Percentiles rank a stretch among this genome's conserved stretches.
These are phyloP conservation scores for Exocentrus adspersus DNA, from an alignment of 2,888 invertebrate genomes.

Conservation along the genomic window DNA sequence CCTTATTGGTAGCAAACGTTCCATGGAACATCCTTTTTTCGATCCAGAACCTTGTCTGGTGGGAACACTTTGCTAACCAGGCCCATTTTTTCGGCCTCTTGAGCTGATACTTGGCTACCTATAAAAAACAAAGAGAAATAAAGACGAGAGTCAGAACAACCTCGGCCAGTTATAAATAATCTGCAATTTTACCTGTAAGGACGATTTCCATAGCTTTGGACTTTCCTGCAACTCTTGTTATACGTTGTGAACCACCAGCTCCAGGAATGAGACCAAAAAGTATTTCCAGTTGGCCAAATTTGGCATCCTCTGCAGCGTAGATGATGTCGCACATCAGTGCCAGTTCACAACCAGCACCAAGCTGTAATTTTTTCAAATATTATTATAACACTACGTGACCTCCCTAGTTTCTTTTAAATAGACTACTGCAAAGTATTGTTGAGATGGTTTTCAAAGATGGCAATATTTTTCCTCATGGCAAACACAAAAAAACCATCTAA, in stretches of 20 bases:
- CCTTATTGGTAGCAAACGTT: conserved; percentile 94
- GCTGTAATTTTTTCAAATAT: too few species aligned
- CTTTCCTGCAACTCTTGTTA: conserved; percentile 89
- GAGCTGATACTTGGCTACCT: conserved; percentile 83
- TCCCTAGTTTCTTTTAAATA: too few species aligned
- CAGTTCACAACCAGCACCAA: conserved; percentile 98
- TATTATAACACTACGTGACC: too few species aligned
- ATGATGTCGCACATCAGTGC: conserved; percentile 99
- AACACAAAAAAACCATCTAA: too few species aligned
- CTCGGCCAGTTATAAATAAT: too few species aligned
- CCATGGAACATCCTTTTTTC: conserved; percentile 94
- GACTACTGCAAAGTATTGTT: too few species aligned
- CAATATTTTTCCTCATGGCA: too few species aligned
- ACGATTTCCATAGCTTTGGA: conserved; percentile 99
- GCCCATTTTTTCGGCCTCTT: conserved; percentile 91
- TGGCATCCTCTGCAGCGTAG: conserved; percentile 98
- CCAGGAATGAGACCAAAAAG: conserved; percentile 97
- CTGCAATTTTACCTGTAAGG: conserved; percentile 76
- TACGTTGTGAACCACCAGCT: conserved; percentile 95
- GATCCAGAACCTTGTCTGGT: conserved; percentile 82
- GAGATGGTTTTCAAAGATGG: too few species aligned
- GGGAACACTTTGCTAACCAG: conserved; percentile 93
- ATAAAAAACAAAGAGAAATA: too few species aligned
- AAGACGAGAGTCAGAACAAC: too few species aligned
- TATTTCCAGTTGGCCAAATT: conserved; percentile 99